Percentiles rank a stretch among this genome's conserved stretches.
phyloP scores from a whole-genome alignment of 2,113 vertebrate genomes.

The Paramisgurnus dabryanus region DNA sequence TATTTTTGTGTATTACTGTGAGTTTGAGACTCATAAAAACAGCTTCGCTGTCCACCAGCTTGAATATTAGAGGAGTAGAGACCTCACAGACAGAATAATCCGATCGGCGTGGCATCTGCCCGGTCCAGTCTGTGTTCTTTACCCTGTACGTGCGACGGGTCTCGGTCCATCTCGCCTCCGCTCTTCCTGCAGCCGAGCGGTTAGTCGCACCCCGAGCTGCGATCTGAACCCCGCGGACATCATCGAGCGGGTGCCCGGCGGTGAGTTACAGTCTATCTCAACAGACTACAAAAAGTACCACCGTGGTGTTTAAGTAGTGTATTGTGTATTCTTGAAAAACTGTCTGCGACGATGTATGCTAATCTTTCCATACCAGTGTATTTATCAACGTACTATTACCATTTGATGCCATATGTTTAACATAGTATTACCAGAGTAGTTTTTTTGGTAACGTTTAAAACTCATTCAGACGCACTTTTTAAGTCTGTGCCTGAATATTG shows the following conservation, averaged over 20 bases:
- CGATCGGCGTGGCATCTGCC: constrained; percentile 29
- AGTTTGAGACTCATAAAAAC: not conserved
- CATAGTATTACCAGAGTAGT: too few species aligned
- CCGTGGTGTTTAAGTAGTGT: not conserved
- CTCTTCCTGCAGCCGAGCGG: constrained; percentile 15
- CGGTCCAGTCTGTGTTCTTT: constrained; percentile 26
- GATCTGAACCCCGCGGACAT: not conserved
- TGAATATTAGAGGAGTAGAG: not conserved
- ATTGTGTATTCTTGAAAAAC: too few species aligned
- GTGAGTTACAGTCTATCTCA: not conserved
- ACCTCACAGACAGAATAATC: not conserved
- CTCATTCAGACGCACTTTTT: too few species aligned
- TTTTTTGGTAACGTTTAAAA: too few species aligned
- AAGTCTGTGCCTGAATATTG: too few species aligned
- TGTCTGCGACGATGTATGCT: too few species aligned
- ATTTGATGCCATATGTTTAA: too few species aligned
- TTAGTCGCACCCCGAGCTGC: constrained; percentile 3
- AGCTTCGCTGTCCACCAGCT: not conserved
- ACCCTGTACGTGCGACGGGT: constrained; percentile 15
- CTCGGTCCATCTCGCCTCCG: constrained; percentile 33
- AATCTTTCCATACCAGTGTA: too few species aligned
- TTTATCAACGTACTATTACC: too few species aligned
- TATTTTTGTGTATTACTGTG: constrained; percentile 27
- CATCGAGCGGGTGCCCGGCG: not conserved
- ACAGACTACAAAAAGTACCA: constrained; percentile 1